Evolutionary conservation across 2,113 vertebrate species (phyloP), one percentile per base, ranked within the genome.

Genomic region (Upupa epops): DNA sequence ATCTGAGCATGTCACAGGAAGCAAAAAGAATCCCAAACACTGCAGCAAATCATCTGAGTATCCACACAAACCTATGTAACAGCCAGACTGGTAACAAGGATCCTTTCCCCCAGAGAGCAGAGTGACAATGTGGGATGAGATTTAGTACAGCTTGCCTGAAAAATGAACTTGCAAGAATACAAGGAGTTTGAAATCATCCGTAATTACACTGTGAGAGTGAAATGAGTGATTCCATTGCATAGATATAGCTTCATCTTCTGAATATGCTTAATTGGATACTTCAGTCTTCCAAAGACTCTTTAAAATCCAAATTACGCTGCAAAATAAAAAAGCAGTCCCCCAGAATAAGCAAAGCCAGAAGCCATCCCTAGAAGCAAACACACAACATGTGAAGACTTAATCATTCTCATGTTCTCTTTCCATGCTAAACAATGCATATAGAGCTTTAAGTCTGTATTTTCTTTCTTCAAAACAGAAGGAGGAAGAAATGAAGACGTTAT

Each of bases 171-270:
- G 56, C 42, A 95, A 92, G 68, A 96, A 94, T n/a, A 89, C 36
- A 88, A 37, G 71, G 83, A 93, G 46, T 90, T 82, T 86, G 91
- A 92, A 92, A 91, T 87, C 64, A 93, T 87, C 78, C 64, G 6
- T 85, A 91, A 94, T 93, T 89, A 93, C 80, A 85, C 1, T 71
- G 71, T 46, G 69, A 88, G 77, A 92, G 58, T 91, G 80, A 95
- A 93, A 95, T 61, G 92, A 92, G 74, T 91, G 88, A 94, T 90
- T 93, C 77, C 79, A 68, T 31, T 80, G 85, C 80, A 96, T 5
- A 94, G 88, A 92, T 83, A 93, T 2, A 89, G 89, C 79, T 93
- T 93, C 80, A 87, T 87, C 92, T 92, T 96, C 92, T 72, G 89
- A 79, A 89, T 65, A 81, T 34, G 59, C 52, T 94, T 95, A 96